Conservation (phyloP, 2,888 invertebrate genomes). For the Cecidostiba fungosa region DNA sequence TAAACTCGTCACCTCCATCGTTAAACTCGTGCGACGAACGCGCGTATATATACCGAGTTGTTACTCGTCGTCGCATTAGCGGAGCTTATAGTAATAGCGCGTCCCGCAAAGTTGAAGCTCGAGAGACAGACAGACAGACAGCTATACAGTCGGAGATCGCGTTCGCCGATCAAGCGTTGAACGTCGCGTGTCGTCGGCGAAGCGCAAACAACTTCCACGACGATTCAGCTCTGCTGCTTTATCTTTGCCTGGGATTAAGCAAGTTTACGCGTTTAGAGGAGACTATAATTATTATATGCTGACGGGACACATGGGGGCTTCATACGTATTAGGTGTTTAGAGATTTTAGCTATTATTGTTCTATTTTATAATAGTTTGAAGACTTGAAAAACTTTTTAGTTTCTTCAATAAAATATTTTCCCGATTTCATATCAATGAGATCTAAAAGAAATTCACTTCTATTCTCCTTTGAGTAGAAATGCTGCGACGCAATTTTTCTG, state of each 20-base stretch:
- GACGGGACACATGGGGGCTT: not conserved
- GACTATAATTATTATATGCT: not conserved
- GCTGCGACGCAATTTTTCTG: not conserved
- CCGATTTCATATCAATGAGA: not conserved
- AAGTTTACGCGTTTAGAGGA: not conserved
- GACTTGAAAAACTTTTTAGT: too few relatives aligned
- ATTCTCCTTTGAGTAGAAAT: not conserved
- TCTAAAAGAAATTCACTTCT: too few relatives aligned
- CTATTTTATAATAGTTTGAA: too few relatives aligned
- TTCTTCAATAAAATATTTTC: not conserved
- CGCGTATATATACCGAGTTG: not conserved
- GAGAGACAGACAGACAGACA: not conserved
- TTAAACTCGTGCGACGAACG: not conserved
- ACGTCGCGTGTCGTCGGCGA: not conserved
- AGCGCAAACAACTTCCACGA: conserved; percentile 9
- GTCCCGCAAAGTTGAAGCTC: not conserved
- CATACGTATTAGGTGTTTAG: too few relatives aligned
- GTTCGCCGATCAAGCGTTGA: not conserved
- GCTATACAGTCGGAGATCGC: not conserved
- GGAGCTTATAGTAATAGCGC: not conserved
- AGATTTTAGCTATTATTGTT: too few relatives aligned
- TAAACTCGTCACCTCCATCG: too few relatives aligned
- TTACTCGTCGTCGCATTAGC: conserved; percentile 6
- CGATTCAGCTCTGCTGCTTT: not conserved
- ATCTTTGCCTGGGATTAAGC: not conserved